Evolutionary conservation across 2,888 invertebrate species (phyloP).

Genomic region (Drosophila helvetica): DNA sequence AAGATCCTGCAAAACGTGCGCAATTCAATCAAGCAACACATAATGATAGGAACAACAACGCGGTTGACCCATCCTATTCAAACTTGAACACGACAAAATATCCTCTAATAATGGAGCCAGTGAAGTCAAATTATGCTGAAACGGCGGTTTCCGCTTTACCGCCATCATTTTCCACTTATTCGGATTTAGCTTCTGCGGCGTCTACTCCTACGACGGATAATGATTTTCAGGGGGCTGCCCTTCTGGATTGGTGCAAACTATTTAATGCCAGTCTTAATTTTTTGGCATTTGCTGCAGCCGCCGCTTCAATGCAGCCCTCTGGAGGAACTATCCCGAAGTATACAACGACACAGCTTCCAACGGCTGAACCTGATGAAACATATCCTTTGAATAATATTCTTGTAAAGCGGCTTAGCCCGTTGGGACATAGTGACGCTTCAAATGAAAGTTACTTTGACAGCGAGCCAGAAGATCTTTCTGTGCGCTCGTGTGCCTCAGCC

Average conservation of each 20-base stretch:
- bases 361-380: conserved; percentile 36
- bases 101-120: conserved; percentile 15
- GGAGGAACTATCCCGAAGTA: conserved; percentile 24
- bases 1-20: conserved; percentile 66
- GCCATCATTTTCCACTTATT: conserved; percentile 57
- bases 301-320: conserved; percentile 70
- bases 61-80: conserved; percentile 45
- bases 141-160: conserved; percentile 25
- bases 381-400: conserved; percentile 69
- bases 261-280: conserved; percentile 85
- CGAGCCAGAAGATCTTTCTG: conserved; percentile 83
- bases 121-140: conserved; percentile 7
- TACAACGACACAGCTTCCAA: neutral
- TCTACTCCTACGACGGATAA: conserved; percentile 27
- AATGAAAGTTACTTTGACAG: conserved; percentile 80
- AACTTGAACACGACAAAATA: conserved; percentile 14
- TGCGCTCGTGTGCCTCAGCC: conserved; percentile 71
- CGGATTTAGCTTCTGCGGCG: conserved; percentile 44
- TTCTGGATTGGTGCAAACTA: conserved; percentile 91
- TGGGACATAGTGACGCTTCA: conserved; percentile 73
- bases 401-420: conserved; percentile 84
- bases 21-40: conserved; percentile 25
- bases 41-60: conserved; percentile 77
- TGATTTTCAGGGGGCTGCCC: conserved; percentile 82
- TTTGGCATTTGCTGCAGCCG: conserved; percentile 76